Conservation (phyloP, 2,113 vertebrate genomes). For the Pandion haliaetus region DNA sequence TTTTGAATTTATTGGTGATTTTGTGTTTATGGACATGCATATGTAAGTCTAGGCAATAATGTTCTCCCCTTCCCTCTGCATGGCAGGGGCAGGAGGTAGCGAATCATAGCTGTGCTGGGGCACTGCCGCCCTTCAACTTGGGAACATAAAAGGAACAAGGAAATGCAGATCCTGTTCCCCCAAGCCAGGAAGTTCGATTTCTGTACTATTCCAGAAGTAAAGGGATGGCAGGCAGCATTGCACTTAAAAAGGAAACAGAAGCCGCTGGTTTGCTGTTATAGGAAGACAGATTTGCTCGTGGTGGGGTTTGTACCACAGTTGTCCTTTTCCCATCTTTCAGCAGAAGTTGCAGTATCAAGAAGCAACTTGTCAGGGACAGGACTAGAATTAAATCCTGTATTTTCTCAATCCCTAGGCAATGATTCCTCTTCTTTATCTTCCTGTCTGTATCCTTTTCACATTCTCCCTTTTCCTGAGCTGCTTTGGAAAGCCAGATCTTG, state of each 20-base stretch:
- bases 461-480: not conserved
- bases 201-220: rapidly evolving
- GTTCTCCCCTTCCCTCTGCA: not conserved
- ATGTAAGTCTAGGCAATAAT: too few relatives aligned
- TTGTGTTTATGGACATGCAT: rapidly evolving
- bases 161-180: not conserved
- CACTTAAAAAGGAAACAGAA: rapidly evolving
- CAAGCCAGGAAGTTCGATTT: not conserved
- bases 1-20: not conserved
- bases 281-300: not conserved
- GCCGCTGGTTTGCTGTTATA: rapidly evolving
- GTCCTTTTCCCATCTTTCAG: not conserved
- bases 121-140: not conserved
- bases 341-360: not conserved
- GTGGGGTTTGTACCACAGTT: not conserved
- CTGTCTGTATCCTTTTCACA: rapidly evolving
- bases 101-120: rapidly evolving
- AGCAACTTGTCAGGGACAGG: not conserved
- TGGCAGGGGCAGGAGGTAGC: not conserved
- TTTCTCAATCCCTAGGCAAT: not conserved
- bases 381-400: not conserved
- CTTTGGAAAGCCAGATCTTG: not conserved
- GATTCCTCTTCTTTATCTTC: not conserved
- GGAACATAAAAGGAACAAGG: not conserved
- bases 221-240: not conserved